These are phyloP conservation scores for Sisor rabdophorus DNA, from an alignment of 2,113 vertebrate species.

Conservation along the genomic window DNA sequence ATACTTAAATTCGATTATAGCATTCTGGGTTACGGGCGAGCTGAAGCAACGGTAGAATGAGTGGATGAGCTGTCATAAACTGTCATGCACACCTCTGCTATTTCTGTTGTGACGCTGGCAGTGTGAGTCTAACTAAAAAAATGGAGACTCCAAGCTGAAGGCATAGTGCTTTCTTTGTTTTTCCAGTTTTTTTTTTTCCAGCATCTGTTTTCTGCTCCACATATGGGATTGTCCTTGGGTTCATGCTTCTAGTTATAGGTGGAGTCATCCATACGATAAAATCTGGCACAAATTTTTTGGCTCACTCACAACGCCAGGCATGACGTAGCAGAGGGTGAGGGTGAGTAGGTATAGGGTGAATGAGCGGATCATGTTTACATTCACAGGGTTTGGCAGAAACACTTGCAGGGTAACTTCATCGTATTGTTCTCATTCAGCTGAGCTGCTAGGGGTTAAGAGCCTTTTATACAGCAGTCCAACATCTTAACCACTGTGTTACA, in stretches of 20 bases:
- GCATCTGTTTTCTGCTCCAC: constrained; percentile 15
- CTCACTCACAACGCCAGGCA: too few species aligned
- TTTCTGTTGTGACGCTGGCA: constrained; percentile 21
- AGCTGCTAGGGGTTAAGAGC: too few species aligned
- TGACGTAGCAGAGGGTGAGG: too few species aligned
- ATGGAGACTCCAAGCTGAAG: neutral
- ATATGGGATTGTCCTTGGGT: neutral
- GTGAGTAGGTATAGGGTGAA: too few species aligned
- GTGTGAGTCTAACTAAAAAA: neutral
- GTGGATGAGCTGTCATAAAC: constrained; percentile 16
- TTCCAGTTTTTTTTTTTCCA: neutral
- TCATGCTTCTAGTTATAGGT: neutral
- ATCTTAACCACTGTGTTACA: too few species aligned
- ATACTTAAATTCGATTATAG: neutral
- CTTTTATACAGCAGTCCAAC: too few species aligned
- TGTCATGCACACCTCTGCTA: constrained; percentile 13
- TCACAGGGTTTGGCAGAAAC: too few species aligned
- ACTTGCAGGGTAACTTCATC: too few species aligned
- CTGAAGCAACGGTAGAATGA: neutral
- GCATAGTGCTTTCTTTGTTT: constrained; percentile 12
- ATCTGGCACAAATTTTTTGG: neutral
- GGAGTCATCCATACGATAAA: neutral
- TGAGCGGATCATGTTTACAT: too few species aligned
- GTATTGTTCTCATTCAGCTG: too few species aligned
- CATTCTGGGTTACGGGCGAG: neutral